Base-by-base conservation (phyloP, 92 coral and sea anemone species). In the Meandrina meandrites region DNA sequence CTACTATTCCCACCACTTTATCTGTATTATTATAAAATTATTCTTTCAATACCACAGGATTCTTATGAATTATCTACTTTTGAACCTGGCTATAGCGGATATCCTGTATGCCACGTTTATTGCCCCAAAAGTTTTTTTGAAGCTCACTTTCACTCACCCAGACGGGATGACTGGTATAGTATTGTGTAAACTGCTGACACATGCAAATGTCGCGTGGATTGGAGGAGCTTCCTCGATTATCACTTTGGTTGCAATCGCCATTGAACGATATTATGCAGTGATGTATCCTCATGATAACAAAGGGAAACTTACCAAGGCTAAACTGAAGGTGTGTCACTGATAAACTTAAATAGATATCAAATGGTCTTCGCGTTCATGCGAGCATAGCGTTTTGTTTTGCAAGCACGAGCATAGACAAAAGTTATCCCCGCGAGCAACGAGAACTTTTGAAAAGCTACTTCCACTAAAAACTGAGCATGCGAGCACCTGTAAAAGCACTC, bases 241-340 rank as follows among this genome's bases (percentile, higher is more conserved):
- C 68, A 60, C n/a, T 60, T 17, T 80, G 84, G 54, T 80, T 24
- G 54, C 37, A 42, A 60, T 80, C 24, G 74, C 84, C 10, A 21
- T 80, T 80, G 84, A 80, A 32, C 66, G 84, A 36, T 80, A 60
- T 27, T 80, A 35, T 60, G 74, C 84, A 36, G 84, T 80, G 24
- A 17, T 60, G 21, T 60, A 60, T 60, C 68, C 68, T 17, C 17
- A 14, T 60, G n/a, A 14, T 57, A 57, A 57, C 64, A 57, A n/a
- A 17, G 0, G 68, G 68, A 60, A 60, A 5, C n/a, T 60, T 5
- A 17, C 68, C n/a, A 60, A 60, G 68, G 8, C 24, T 60, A 60
- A 60, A n/a, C n/a, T 60, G 24, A 60, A 60, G 68, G 68, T 60
- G 68, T 60, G 68, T 60, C 14, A 60, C 45, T 40, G 45, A 40